A percentile compares a stretch with the other conserved stretches of the same genome.
Evolutionary conservation across 2,888 invertebrate genomes (phyloP).

Genomic region (Hypercompe scribonia): DNA sequence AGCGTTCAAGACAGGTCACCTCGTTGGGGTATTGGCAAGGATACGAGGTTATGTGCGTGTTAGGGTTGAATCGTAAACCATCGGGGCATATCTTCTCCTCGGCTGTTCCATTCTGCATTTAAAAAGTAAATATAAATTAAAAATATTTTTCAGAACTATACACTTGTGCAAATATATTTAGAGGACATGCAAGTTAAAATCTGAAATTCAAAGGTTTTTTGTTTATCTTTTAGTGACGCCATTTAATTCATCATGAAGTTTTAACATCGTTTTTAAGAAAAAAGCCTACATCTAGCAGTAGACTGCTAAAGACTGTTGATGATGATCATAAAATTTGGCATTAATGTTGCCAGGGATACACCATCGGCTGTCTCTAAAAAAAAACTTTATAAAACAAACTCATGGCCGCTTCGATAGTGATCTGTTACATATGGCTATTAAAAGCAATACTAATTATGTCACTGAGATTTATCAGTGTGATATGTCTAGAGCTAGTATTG

Average conservation of each 20-base stretch:
- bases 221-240: no score
- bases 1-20: slow-evolving; percentile 91
- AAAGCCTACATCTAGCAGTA: no score
- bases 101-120: slow-evolving; percentile 88
- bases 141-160: not conserved
- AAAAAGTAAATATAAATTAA: slow-evolving; percentile 10
- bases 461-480: not conserved
- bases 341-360: not conserved
- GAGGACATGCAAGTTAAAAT: not conserved
- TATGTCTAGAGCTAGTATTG: not conserved
- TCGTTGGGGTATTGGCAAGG: slow-evolving; percentile 95
- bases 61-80: slow-evolving; percentile 92
- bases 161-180: not conserved
- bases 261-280: not conserved
- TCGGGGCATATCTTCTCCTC: slow-evolving; percentile 93
- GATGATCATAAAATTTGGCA: no score
- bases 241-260: not conserved
- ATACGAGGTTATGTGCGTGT: slow-evolving; percentile 88
- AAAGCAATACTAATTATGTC: not conserved
- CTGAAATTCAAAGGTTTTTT: no score
- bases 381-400: not conserved
- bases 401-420: not conserved
- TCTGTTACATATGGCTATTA: not conserved
- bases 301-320: no score
- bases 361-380: not conserved